A percentile compares a stretch with the other conserved stretches of the same genome.
Conservation (phyloP, 2,888 invertebrate species). For the Carcina quercana region DNA sequence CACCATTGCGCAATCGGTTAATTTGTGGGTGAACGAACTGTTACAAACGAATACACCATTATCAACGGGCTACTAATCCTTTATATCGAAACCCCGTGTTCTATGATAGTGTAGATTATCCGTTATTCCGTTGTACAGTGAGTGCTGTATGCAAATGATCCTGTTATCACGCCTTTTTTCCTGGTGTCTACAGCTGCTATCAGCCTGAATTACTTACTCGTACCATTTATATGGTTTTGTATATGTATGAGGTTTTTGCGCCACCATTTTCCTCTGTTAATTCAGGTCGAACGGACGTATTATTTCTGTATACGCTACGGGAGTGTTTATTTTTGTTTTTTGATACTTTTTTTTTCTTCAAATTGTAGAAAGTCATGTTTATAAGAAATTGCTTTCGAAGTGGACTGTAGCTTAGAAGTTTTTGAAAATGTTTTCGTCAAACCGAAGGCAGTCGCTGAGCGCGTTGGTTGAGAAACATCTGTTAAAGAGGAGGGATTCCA, state of each 20-base stretch:
- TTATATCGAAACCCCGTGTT: constrained; percentile 2
- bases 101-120: too few species aligned
- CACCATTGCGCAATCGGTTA: too few species aligned
- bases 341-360: constrained; percentile 11
- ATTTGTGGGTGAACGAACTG: too few species aligned
- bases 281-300: constrained; percentile 53
- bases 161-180: constrained; percentile 57
- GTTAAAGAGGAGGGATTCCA: constrained; percentile 36
- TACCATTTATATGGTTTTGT: constrained; percentile 14
- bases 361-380: not conserved
- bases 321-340: too few species aligned
- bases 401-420: not conserved
- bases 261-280: constrained; percentile 60
- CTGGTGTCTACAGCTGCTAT: constrained; percentile 46
- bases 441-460: constrained; percentile 40
- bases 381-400: too few species aligned
- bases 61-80: constrained; percentile 3
- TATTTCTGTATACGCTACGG: constrained; percentile 22
- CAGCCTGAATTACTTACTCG: constrained; percentile 31
- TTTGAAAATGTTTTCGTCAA: constrained; percentile 25
- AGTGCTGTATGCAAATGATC: constrained; percentile 31
- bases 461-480: constrained; percentile 40
- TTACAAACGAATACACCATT: too few species aligned
- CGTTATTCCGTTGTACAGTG: too few species aligned
- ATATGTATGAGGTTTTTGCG: constrained; percentile 32